Evolutionary conservation across 2,113 vertebrate species (phyloP).

Genomic region (Protobothrops mucrosquamatus): DNA sequence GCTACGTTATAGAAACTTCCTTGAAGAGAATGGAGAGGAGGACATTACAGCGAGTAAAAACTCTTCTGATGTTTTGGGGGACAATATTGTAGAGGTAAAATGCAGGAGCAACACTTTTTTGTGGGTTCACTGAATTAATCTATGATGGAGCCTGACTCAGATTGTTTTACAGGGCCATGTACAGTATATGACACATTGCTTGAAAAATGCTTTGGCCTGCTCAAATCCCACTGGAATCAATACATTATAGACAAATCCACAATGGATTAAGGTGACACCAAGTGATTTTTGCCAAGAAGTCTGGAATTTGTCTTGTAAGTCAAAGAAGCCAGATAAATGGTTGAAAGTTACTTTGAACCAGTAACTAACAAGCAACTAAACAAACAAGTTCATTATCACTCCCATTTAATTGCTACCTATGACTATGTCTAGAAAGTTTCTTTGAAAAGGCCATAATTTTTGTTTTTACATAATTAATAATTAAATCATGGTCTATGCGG

Average conservation of each 20-base stretch:
- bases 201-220: neutral
- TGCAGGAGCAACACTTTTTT: neutral
- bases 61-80: neutral
- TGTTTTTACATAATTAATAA: neutral
- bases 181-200: neutral
- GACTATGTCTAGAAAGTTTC: neutral
- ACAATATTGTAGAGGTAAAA: neutral
- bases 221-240: neutral
- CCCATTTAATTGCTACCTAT: neutral
- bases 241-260: neutral
- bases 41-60: neutral
- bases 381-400: neutral
- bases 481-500: neutral
- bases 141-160: neutral
- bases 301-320: neutral
- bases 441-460: neutral
- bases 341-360: neutral
- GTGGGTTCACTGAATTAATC: neutral
- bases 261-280: neutral
- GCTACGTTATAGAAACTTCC: neutral
- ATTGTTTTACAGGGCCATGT: neutral
- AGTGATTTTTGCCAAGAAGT: neutral
- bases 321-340: neutral
- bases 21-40: neutral
- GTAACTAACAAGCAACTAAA: neutral